Base-by-base conservation (phyloP, 1,140 invertebrate genomes). In the Temnothorax longispinosus region DNA sequence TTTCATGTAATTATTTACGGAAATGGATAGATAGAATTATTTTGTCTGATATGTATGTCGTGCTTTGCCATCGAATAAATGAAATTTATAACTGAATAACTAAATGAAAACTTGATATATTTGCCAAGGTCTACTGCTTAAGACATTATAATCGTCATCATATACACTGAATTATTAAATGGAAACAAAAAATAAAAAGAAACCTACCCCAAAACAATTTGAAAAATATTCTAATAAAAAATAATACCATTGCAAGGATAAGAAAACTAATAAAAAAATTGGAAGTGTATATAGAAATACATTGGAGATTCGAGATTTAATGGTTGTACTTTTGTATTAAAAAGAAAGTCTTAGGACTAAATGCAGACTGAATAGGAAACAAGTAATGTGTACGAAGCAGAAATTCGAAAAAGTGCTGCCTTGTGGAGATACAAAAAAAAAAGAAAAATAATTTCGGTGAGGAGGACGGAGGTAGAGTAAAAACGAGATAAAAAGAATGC, bases 401-500 rank as follows among this genome's bases (percentile, higher is more conserved):
- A 85, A 35, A 64, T 60, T 74, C 21, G 52, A 86, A 87, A 88
- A 85, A 78, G 32, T 27, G 72, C 47, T 74, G 52, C 32, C n/a
- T 69, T 32, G 58, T 67, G 18, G 27, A 13, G 77, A 69, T 71
- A 41, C 18, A 58, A 38, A 64, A 85, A 41, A 47, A 69, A 74
- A 35, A 86, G 78, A 85, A 82, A 89, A 76, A 87, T 78, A 85
- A 86, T 71, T 80, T 10, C 35, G 47, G n/a, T 58, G 60, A 50
- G 44, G 41, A 64, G 38, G 62, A 72, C 47, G 60, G 27, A 87
- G 64, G 35, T n/a, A 74, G 52, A 8, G 50, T 52, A 69, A 89
- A 80, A 87, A 81, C 11, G 44, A 86, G 54, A 71, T 74, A 81
- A 87, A 90, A 87, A 90, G 65, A 85, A 64, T 87, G 69, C 52